phyloP scores from a whole-genome alignment of 2,113 vertebrate species.

The Camelus dromedarius region DNA sequence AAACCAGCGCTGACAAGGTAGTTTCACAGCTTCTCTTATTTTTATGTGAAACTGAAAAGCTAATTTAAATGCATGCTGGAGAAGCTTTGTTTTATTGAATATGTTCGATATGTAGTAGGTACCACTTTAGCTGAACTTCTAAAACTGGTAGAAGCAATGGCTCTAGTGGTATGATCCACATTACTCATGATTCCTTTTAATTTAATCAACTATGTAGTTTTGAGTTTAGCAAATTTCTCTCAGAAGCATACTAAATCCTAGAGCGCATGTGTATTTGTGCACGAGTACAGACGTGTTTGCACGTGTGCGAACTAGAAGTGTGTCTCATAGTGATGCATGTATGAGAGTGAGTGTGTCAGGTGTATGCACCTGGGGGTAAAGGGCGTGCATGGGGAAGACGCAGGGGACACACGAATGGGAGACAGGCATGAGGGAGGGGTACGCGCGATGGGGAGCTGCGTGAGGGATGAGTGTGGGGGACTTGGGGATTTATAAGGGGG shows the following conservation, averaged over 20 bases:
- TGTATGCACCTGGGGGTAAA: neutral
- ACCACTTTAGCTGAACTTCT: neutral
- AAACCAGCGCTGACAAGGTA: conserved; percentile 35
- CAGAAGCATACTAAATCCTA: neutral
- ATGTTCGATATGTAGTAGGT: neutral
- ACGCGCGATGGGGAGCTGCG: accelerated
- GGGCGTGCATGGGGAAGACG: accelerated
- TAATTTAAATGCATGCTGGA: conserved; percentile 36
- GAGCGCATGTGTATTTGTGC: neutral
- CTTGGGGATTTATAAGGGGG: neutral
- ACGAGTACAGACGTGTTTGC: neutral
- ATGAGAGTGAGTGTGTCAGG: neutral
- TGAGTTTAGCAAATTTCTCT: neutral
- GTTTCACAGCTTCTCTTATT: conserved; percentile 58
- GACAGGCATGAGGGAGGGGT: too few relatives aligned
- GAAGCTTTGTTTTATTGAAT: conserved; percentile 6
- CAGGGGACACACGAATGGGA: accelerated
- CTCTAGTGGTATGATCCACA: neutral
- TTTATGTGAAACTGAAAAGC: conserved; percentile 55
- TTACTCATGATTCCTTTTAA: neutral
- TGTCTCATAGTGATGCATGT: neutral
- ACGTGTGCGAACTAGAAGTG: accelerated
- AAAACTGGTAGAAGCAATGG: neutral
- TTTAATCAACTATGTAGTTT: neutral
- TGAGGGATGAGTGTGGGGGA: neutral